Percentiles rank a stretch among this genome's conserved stretches.
Evolutionary conservation across 2,797 vertebrate species (phyloP).

Genomic region (Onychomys leucogaster): DNA sequence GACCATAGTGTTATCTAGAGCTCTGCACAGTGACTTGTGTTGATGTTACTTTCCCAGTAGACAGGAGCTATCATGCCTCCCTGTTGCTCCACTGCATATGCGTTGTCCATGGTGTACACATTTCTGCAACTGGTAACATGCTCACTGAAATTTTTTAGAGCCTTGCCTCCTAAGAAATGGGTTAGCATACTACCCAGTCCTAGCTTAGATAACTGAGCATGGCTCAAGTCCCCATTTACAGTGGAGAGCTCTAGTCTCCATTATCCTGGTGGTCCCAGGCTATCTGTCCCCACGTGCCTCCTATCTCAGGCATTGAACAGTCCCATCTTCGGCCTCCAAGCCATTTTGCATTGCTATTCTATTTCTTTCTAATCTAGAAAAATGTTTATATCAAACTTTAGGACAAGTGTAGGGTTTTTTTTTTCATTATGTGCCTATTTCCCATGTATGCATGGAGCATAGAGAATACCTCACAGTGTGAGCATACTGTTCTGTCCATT

Average conservation of each 20-base stretch:
- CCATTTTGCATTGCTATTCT: background rate
- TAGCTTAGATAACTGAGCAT: background rate
- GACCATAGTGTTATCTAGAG: background rate
- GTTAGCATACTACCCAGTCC: background rate
- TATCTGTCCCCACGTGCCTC: background rate
- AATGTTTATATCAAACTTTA: background rate
- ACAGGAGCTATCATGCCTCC: background rate
- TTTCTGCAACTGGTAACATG: background rate
- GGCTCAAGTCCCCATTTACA: accelerated
- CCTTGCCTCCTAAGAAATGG: background rate
- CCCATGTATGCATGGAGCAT: background rate
- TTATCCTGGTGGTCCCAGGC: background rate
- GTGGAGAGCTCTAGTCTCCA: background rate
- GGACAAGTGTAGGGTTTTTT: background rate
- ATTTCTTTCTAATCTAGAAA: background rate
- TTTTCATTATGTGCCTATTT: background rate
- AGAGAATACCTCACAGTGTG: background rate
- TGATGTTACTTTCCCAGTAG: background rate
- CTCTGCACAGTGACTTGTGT: background rate
- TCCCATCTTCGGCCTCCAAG: accelerated
- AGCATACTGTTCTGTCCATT: background rate
- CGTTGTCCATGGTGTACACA: background rate
- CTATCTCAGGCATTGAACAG: too few relatives aligned
- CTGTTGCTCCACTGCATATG: accelerated
- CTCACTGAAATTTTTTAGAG: background rate